These are phyloP conservation scores for Drosophila kanapiae DNA, from an alignment of 1,140 invertebrate species.

Conservation along the genomic window DNA sequence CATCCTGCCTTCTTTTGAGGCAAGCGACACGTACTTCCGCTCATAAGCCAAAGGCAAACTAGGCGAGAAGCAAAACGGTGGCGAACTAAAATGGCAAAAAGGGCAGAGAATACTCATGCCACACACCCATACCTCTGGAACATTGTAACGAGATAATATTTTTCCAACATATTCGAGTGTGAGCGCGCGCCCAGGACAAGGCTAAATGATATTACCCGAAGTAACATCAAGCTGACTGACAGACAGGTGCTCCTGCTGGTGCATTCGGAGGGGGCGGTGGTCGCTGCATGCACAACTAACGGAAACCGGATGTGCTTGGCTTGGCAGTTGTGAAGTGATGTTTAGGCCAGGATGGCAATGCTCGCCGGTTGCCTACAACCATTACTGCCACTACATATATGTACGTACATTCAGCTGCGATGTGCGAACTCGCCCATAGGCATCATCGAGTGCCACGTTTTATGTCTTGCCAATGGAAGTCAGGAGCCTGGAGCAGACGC, in stretches of 20 bases:
- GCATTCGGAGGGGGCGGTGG: background rate
- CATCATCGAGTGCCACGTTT: constrained; percentile 81
- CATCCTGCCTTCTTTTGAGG: constrained; percentile 34
- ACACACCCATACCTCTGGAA: constrained; percentile 46
- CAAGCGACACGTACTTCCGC: constrained; percentile 72
- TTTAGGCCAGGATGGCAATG: constrained; percentile 61
- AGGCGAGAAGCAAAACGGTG: constrained; percentile 57
- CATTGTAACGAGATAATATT: constrained; percentile 82
- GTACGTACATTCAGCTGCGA: constrained; percentile 3
- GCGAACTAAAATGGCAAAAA: constrained; percentile 34
- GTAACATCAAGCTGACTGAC: constrained; percentile 81
- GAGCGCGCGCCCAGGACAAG: constrained; percentile 38
- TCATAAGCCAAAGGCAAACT: constrained; percentile 75
- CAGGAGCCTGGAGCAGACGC: constrained; percentile 34
- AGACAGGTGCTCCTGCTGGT: constrained; percentile 43
- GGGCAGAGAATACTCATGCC: constrained; percentile 1
- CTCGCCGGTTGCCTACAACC: constrained; percentile 27
- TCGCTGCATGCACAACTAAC: constrained; percentile 65
- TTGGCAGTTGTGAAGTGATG: constrained; percentile 82
- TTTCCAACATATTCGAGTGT: constrained; percentile 71
- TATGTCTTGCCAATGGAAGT: constrained; percentile 73
- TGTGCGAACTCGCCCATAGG: constrained; percentile 76
- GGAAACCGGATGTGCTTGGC: constrained; percentile 81
- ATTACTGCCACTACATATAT: constrained; percentile 11
- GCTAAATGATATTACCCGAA: constrained; percentile 83